These are phyloP conservation scores for Sus cebifrons DNA, from an alignment of 2,797 vertebrate species.

Conservation along the genomic window DNA sequence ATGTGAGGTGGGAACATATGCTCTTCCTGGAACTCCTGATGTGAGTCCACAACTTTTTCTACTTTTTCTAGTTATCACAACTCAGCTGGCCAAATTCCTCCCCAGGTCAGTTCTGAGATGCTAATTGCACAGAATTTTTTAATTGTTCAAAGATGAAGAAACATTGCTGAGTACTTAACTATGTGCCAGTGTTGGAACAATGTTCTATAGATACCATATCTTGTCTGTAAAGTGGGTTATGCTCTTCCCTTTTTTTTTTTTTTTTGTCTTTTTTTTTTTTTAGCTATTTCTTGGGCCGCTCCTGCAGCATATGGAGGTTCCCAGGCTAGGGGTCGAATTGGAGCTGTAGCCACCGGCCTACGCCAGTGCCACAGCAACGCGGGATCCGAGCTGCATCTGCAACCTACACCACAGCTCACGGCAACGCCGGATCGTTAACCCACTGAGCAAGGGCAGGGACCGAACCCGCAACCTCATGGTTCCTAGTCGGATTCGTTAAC, in stretches of 20 bases:
- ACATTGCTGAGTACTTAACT: neutral
- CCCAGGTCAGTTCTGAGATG: neutral
- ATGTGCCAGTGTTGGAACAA: neutral
- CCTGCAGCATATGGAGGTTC: too few relatives aligned
- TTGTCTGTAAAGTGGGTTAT: neutral
- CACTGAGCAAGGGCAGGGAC: too few relatives aligned
- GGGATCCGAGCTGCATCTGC: too few relatives aligned
- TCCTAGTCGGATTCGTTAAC: too few relatives aligned
- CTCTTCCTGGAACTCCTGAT: neutral
- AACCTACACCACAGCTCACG: too few relatives aligned
- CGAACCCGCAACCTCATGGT: too few relatives aligned
- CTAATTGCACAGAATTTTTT: neutral
- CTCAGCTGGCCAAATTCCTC: neutral
- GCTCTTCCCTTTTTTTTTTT: neutral
- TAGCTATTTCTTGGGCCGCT: too few relatives aligned
- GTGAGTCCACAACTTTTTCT: neutral
- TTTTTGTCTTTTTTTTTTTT: too few relatives aligned
- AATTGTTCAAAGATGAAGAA: neutral
- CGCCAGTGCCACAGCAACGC: too few relatives aligned
- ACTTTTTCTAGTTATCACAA: neutral
- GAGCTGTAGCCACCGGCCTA: too few relatives aligned
- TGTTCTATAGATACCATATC: neutral
- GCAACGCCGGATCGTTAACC: too few relatives aligned
- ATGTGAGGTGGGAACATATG: neutral
- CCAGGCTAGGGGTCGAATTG: too few relatives aligned